These are phyloP conservation scores for Eristalinus aeneus DNA, from an alignment of 2,888 invertebrate genomes.

Conservation along the genomic window DNA sequence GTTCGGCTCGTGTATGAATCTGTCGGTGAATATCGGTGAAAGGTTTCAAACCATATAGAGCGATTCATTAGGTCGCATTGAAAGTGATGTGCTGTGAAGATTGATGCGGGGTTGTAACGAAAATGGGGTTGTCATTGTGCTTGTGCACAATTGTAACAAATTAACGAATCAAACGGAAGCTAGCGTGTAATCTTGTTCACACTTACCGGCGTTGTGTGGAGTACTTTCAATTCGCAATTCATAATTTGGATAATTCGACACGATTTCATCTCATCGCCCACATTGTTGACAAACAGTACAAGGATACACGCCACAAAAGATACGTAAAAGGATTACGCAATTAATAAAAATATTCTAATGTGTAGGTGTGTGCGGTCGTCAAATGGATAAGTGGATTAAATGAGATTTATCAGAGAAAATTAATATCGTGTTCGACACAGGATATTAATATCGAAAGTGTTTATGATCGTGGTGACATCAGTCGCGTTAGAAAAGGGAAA, in stretches of 20 bases:
- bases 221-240: background rate
- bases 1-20: background rate
- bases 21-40: background rate
- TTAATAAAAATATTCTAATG: slow-evolving; percentile 41
- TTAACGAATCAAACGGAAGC: slow-evolving; percentile 11
- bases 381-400: background rate
- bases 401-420: background rate
- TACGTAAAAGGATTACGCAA: slow-evolving; percentile 62
- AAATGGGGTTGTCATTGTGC: background rate
- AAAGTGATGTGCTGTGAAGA: slow-evolving; percentile 6
- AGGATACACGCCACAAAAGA: slow-evolving; percentile 23
- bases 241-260: slow-evolving; percentile 6
- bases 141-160: background rate
- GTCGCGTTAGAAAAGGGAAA: background rate
- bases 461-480: background rate
- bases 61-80: background rate
- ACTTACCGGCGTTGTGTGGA: slow-evolving; percentile 7
- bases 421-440: background rate
- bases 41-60: background rate
- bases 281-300: background rate
- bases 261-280: slow-evolving; percentile 5
- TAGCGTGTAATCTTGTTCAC: slow-evolving; percentile 1
- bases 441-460: background rate
- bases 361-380: background rate
- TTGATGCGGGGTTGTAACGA: background rate